A percentile compares a stretch with the other conserved stretches of the same genome.
Evolutionary conservation across 2,113 vertebrate species (phyloP).

Genomic region (Megaleporinus macrocephalus): DNA sequence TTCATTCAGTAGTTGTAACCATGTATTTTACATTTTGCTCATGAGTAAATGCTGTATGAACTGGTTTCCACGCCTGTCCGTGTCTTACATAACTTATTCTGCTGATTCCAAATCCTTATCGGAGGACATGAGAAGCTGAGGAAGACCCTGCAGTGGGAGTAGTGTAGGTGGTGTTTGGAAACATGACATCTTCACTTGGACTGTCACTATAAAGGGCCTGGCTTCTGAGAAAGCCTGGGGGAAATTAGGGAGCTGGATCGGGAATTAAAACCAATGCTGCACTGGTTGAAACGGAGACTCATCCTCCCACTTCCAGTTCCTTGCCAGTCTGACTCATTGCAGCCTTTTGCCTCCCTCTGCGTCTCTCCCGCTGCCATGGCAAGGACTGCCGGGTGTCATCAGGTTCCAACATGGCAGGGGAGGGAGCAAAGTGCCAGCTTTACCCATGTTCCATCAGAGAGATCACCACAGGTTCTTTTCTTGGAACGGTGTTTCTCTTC

Average conservation of each 20-base stretch:
- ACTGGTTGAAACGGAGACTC: neutral
- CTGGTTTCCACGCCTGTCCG: neutral
- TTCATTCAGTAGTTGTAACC: too few species aligned
- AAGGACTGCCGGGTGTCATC: conserved; percentile 30
- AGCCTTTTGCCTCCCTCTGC: conserved; percentile 11
- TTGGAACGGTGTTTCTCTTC: neutral
- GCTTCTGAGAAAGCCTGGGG: neutral
- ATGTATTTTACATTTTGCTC: neutral
- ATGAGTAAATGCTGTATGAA: neutral
- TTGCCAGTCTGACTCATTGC: conserved; percentile 11
- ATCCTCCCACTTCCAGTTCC: conserved; percentile 24
- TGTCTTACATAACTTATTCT: neutral
- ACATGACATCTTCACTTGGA: neutral
- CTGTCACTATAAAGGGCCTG: neutral
- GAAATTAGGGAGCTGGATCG: neutral
- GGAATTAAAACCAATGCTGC: conserved; percentile 6
- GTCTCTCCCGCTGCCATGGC: conserved; percentile 1
- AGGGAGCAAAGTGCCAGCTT: neutral
- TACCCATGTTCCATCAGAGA: neutral
- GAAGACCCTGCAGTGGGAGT: neutral
- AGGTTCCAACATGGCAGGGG: conserved; percentile 12
- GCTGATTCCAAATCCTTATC: neutral
- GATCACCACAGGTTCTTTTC: neutral
- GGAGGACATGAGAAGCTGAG: neutral
- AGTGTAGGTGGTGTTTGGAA: neutral